Evolutionary conservation across 2,113 vertebrate genomes (phyloP).

Genomic region (Lycaon pictus): DNA sequence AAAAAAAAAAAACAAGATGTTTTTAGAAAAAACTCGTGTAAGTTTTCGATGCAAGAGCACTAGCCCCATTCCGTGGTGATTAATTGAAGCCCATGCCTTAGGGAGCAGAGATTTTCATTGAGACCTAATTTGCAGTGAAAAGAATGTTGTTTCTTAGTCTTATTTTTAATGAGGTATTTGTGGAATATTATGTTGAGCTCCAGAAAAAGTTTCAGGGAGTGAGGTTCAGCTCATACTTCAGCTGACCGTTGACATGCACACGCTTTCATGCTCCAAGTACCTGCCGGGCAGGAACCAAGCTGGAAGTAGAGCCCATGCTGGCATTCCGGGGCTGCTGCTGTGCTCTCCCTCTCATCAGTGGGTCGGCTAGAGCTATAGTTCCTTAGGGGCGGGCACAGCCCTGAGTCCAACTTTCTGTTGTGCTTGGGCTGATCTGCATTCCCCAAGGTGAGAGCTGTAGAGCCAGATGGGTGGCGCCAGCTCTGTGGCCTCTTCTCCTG

Average conservation of each 20-base stretch:
- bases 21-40: neutral
- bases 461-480: neutral
- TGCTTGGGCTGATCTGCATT: neutral
- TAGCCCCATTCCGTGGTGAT: neutral
- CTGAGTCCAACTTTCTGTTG: neutral
- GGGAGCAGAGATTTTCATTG: neutral
- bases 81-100: neutral
- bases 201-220: neutral
- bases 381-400: too few relatives aligned
- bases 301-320: neutral
- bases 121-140: neutral
- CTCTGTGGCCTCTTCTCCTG: neutral
- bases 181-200: neutral
- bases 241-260: rapidly evolving
- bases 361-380: too few relatives aligned
- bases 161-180: neutral
- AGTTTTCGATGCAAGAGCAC: neutral
- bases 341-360: neutral
- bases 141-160: neutral
- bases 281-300: too few relatives aligned
- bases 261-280: neutral
- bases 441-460: too few relatives aligned
- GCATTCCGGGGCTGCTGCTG: too few relatives aligned
- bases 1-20: too few relatives aligned
- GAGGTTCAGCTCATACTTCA: neutral